A percentile compares a stretch with the other conserved stretches of the same genome.
phyloP scores from a whole-genome alignment of 2,797 vertebrate species.

The Coilia nasus region DNA sequence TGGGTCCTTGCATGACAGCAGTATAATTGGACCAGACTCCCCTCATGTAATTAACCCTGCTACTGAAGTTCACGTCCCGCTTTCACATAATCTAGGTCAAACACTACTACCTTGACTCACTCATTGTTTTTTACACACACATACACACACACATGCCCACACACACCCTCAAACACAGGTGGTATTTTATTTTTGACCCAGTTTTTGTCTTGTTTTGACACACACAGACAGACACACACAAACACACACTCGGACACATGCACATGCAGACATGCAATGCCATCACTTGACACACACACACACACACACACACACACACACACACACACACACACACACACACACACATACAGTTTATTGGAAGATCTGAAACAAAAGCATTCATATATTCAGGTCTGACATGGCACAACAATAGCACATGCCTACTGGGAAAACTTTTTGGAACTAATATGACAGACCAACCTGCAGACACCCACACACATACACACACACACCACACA shows the following conservation, averaged over 20 bases:
- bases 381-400: not conserved
- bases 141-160: not conserved
- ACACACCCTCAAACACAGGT: not conserved
- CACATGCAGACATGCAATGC: too few relatives aligned
- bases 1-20: slow-evolving; percentile 63
- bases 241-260: too few relatives aligned
- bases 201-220: not conserved
- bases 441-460: not conserved
- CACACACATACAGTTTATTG: not conserved
- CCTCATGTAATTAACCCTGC: slow-evolving; percentile 78
- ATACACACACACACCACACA: slow-evolving; percentile 2
- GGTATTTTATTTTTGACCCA: not conserved
- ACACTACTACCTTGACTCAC: slow-evolving; percentile 35
- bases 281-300: slow-evolving; percentile 8
- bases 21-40: slow-evolving; percentile 70
- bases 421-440: not conserved
- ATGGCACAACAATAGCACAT: not conserved
- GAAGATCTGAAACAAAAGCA: not conserved
- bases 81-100: slow-evolving; percentile 76
- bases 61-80: slow-evolving; percentile 73
- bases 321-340: slow-evolving; percentile 4
- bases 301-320: slow-evolving; percentile 13
- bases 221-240: not conserved
- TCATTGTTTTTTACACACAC: not conserved
- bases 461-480: not conserved